Evolutionary conservation across 2,888 invertebrate species (phyloP).

Genomic region (Drosophila putrida): DNA sequence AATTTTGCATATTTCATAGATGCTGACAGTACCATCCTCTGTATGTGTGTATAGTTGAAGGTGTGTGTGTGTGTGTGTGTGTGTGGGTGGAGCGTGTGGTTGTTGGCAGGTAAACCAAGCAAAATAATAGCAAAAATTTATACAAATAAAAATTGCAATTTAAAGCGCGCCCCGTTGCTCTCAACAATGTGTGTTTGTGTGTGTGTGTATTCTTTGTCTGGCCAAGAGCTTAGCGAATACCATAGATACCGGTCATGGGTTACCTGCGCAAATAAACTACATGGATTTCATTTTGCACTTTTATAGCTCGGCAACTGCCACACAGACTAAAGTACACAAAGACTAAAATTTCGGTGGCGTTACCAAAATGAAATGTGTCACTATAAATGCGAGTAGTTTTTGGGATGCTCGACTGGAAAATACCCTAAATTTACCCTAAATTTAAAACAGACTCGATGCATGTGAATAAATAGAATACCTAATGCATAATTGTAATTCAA

Average conservation of each 20-base stretch:
- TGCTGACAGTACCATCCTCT: conserved; percentile 55
- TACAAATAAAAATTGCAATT: conserved; percentile 79
- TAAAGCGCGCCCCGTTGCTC: conserved; percentile 50
- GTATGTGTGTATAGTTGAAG: conserved; percentile 3
- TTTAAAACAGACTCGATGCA: too few species aligned
- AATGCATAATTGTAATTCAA: too few species aligned
- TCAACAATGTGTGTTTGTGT: neutral
- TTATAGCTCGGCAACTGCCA: conserved; percentile 48
- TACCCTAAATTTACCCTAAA: too few species aligned
- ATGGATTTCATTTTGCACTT: conserved; percentile 73
- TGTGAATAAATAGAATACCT: too few species aligned
- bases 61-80: conserved; percentile 9
- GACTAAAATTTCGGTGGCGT: conserved; percentile 10
- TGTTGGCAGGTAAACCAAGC: conserved; percentile 61
- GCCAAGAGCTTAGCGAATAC: conserved; percentile 60
- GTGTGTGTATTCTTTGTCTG: conserved; percentile 52
- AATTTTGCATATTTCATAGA: conserved; percentile 79
- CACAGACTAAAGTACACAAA: conserved; percentile 15
- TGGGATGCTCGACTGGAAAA: neutral
- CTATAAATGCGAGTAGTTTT: conserved; percentile 16
- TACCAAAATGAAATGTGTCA: conserved; percentile 42
- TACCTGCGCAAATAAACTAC: conserved; percentile 69
- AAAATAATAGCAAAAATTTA: conserved; percentile 75
- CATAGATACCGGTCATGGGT: conserved; percentile 59
- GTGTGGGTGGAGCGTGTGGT: conserved; percentile 8